phyloP scores from a whole-genome alignment of 2,888 invertebrate species.

The Scaptomyza cyrtandrae region DNA sequence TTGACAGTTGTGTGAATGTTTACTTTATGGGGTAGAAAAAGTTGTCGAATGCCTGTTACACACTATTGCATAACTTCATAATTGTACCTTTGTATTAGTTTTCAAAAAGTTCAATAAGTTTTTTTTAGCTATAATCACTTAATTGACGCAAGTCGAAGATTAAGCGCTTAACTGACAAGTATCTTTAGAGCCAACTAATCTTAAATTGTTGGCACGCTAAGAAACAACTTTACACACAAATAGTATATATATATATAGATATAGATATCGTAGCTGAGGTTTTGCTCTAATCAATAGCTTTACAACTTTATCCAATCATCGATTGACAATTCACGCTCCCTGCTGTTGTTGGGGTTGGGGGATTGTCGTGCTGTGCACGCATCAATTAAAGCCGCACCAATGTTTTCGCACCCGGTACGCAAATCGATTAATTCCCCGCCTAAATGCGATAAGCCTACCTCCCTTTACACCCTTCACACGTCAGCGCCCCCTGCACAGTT shows the following conservation, averaged over 20 bases:
- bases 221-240: slow-evolving; percentile 4
- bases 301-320: slow-evolving; percentile 60
- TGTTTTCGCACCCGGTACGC: slow-evolving; percentile 83
- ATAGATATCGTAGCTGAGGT: neutral
- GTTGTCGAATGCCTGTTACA: no score
- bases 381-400: slow-evolving; percentile 82
- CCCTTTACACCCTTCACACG: slow-evolving; percentile 13
- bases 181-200: neutral
- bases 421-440: slow-evolving; percentile 79
- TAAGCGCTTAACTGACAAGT: neutral
- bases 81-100: no score
- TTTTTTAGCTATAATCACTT: no score
- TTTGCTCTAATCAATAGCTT: slow-evolving; percentile 48
- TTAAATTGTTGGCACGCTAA: slow-evolving; percentile 40
- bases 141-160: no score
- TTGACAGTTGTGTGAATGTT: no score
- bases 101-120: no score
- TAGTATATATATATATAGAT: no score
- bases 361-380: slow-evolving; percentile 70
- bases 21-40: no score
- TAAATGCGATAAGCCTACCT: slow-evolving; percentile 73
- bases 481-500: slow-evolving; percentile 13
- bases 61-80: no score
- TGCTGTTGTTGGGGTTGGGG: neutral
- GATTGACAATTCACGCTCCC: slow-evolving; percentile 10